Evolutionary conservation across 2,113 vertebrate species (phyloP), one percentile per base, ranked within the genome.

Genomic region (Edolisoma coerulescens): DNA sequence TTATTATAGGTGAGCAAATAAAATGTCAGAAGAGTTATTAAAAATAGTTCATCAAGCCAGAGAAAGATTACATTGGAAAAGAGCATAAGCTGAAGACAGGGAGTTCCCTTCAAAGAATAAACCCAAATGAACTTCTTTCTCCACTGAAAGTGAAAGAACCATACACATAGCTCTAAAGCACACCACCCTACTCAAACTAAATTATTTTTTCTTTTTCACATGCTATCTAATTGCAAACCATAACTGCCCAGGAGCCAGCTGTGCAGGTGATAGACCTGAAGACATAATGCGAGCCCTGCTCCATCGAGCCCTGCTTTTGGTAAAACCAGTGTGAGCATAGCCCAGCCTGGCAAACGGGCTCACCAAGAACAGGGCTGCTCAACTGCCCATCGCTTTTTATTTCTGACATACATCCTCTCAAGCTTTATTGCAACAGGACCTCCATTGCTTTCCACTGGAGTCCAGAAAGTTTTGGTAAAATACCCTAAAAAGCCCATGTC

Each of bases 1-100:
- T 98, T 96, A 97, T 98, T 98, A 97, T 97, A 98, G 98, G 33
- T 98, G 97, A 98, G 97, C 26, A 78, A 75, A 89, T 64, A 37
- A 92, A 84, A 52, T 13, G 35, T 69, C 81, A 83, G 64, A 81
- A 64, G 53, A 71, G 16, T 84, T 75, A 81, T 50, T 75, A 39
- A 45, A 89, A 95, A 64, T 44, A 59, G 37, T 59, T 82, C 15
- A 88, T 52, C 67, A 94, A 71, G 49, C 24, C 50, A 71, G 59
- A 77, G 78, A 57, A 93, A 94, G 9, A 42, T 74, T 22, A 64
- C 24, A 26, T 44, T 54, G 3, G 8, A 52, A 81, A 82, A 73
- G 79, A 93, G n/a, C 11, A 30, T 39, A 47, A 44, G 7, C 32
- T 71, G 61, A 76, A 69, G 33, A 28, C 11, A 80, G 16, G 18